Conservation (phyloP, 2,797 vertebrate genomes). For the Muscicapa striata region DNA sequence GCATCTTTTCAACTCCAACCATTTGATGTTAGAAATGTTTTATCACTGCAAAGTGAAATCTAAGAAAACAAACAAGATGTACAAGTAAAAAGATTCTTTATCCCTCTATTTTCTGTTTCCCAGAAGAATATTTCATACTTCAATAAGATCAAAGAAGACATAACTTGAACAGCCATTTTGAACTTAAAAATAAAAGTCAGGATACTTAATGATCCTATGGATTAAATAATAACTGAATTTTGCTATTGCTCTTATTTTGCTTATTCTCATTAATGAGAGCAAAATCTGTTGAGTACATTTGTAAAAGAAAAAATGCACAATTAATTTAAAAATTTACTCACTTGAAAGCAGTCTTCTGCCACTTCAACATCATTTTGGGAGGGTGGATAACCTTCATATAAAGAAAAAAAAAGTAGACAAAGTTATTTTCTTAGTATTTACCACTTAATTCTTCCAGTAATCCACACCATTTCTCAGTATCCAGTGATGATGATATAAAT, state of each 20-base stretch:
- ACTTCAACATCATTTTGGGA: conserved; percentile 85
- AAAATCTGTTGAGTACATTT: neutral
- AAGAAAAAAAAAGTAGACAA: neutral
- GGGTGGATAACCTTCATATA: conserved; percentile 82
- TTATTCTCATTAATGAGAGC: neutral
- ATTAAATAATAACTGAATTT: neutral
- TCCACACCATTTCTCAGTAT: neutral
- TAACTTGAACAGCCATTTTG: neutral
- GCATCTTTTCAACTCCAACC: neutral
- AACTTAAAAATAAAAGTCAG: neutral
- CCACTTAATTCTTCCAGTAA: neutral
- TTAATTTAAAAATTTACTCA: conserved; percentile 74
- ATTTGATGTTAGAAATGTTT: neutral
- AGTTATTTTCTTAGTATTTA: neutral
- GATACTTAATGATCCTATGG: neutral
- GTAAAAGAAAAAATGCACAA: neutral
- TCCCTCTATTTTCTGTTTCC: neutral
- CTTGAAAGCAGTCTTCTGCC: conserved; percentile 88
- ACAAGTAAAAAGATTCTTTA: neutral
- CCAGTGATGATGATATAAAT: neutral
- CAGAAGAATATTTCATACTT: neutral
- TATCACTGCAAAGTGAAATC: neutral
- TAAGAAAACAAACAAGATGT: neutral
- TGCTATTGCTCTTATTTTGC: neutral
- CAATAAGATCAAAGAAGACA: neutral